Conservation (phyloP, 2,888 invertebrate genomes). For the Amblyjoppa proteus region DNA sequence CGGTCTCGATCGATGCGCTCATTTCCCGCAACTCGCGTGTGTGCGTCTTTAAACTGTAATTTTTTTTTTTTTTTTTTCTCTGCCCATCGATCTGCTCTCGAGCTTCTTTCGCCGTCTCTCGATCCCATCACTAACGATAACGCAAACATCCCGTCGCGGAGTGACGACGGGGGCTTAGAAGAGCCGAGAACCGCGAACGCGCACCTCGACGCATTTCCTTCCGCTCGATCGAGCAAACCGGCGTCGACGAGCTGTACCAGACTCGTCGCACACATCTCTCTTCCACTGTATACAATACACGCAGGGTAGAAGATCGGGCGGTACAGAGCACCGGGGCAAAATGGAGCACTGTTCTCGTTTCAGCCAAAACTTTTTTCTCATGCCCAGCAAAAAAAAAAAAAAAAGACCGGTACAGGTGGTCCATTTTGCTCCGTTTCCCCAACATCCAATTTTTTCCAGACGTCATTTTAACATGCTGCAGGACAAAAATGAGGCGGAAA, state of each 20-base stretch:
- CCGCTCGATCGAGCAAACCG: constrained; percentile 61
- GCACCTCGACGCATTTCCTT: constrained; percentile 46
- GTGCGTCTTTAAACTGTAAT: background rate
- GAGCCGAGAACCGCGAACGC: constrained; percentile 26
- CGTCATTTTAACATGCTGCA: background rate
- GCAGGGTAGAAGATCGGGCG: too few species aligned
- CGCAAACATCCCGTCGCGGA: constrained; percentile 52
- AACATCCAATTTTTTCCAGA: background rate
- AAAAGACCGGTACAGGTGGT: too few species aligned
- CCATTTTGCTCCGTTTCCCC: too few species aligned
- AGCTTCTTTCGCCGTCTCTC: constrained; percentile 37
- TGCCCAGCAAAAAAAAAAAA: too few species aligned
- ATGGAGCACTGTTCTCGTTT: too few species aligned
- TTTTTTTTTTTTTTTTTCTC: background rate
- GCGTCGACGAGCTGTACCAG: constrained; percentile 43
- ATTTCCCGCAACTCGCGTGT: constrained; percentile 2
- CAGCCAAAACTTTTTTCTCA: too few species aligned
- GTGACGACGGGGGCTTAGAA: constrained; percentile 40
- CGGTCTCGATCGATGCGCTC: background rate
- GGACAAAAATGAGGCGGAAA: background rate
- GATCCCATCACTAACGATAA: constrained; percentile 38
- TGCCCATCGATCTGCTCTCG: constrained; percentile 15
- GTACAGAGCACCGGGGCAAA: too few species aligned
- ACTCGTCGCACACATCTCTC: constrained; percentile 7
- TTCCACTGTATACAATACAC: background rate